Percentiles rank a stretch among this genome's conserved stretches.
phyloP scores from a whole-genome alignment of 2,797 vertebrate genomes.

The Anableps anableps region DNA sequence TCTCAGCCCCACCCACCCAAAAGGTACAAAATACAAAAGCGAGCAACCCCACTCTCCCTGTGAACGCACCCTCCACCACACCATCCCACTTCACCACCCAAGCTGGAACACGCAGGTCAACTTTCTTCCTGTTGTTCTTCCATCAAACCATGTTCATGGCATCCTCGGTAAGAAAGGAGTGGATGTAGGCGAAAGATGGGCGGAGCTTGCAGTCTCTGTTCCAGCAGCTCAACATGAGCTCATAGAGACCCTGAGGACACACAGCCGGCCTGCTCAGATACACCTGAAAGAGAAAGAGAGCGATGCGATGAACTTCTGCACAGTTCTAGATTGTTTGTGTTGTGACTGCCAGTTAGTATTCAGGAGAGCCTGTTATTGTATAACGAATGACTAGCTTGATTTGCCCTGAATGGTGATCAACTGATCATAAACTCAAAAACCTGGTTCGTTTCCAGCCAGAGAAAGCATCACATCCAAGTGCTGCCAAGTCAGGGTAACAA shows the following conservation, averaged over 20 bases:
- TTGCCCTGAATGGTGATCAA: neutral
- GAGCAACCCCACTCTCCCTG: slow-evolving; percentile 59
- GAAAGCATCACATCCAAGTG: neutral
- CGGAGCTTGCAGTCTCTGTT: slow-evolving; percentile 92
- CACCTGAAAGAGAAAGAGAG: slow-evolving; percentile 74
- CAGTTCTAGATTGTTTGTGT: neutral
- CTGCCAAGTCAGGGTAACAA: neutral
- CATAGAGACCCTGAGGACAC: slow-evolving; percentile 91
- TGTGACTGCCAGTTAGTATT: neutral
- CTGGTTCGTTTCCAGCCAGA: neutral
- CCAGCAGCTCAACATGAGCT: slow-evolving; percentile 94
- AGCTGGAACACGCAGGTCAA: neutral
- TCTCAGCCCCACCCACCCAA: slow-evolving; percentile 66
- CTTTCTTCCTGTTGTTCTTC: neutral
- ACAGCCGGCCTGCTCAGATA: slow-evolving; percentile 87
- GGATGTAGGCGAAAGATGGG: slow-evolving; percentile 88
- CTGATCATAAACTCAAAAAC: neutral
- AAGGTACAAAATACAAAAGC: slow-evolving; percentile 70
- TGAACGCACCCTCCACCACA: slow-evolving; percentile 54
- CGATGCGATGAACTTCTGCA: neutral
- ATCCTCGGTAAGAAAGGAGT: slow-evolving; percentile 88
- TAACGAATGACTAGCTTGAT: neutral
- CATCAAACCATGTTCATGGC: slow-evolving; percentile 88
- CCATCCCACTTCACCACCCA: slow-evolving; percentile 29
- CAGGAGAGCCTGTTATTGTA: too few relatives aligned